phyloP scores from a whole-genome alignment of 2,113 vertebrate genomes.

The Synchiropus splendidus region DNA sequence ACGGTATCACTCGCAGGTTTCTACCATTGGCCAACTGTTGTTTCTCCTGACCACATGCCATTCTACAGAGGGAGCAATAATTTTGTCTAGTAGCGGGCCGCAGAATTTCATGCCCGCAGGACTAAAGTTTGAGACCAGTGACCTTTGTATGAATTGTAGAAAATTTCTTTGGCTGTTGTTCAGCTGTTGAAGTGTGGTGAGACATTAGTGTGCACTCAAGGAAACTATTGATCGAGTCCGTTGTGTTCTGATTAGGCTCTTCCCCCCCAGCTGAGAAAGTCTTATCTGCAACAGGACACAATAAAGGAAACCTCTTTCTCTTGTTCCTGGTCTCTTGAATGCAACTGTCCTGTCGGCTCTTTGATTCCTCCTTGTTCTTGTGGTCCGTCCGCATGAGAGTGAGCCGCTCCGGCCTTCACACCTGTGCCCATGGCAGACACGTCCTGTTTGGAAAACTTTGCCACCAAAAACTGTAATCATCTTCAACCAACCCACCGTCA shows the following conservation, averaged over 20 bases:
- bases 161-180: constrained; percentile 17
- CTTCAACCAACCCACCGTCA: not conserved
- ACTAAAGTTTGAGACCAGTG: no score
- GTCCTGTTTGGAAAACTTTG: constrained; percentile 58
- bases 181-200: constrained; percentile 12
- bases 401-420: constrained; percentile 31
- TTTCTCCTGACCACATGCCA: no score
- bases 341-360: constrained; percentile 1
- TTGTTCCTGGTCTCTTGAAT: no score
- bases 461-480: constrained; percentile 2
- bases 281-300: constrained; percentile 29
- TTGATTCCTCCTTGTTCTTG: constrained; percentile 16
- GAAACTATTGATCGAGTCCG: constrained; percentile 40
- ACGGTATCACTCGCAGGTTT: no score
- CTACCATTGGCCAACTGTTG: no score
- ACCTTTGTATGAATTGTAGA: no score
- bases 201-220: constrained; percentile 36
- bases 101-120: no score
- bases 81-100: no score
- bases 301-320: constrained; percentile 19
- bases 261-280: constrained; percentile 12
- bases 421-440: constrained; percentile 48
- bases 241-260: constrained; percentile 29
- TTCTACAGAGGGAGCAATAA: no score
- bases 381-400: constrained; percentile 3